These are phyloP conservation scores for Rhadinocentrus ornatus DNA, from an alignment of 2,797 vertebrate species.

Conservation along the genomic window DNA sequence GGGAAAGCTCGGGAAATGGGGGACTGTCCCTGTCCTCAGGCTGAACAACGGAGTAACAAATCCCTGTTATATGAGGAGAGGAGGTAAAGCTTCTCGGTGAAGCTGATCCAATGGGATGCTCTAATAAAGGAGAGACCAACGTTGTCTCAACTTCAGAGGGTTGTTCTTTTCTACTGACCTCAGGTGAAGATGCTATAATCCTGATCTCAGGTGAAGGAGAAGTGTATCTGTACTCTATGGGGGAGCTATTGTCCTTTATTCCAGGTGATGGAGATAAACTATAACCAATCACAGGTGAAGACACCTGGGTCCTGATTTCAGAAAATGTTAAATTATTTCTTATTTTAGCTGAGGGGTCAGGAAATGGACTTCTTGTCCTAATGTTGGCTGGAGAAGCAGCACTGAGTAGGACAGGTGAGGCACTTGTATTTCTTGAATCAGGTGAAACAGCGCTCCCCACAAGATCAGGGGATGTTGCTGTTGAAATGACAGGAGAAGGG, in stretches of 20 bases:
- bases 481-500: constrained; percentile 65
- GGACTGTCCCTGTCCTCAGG: constrained; percentile 54
- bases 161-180: constrained; percentile 41
- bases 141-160: constrained; percentile 35
- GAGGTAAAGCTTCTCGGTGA: constrained; percentile 56
- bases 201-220: constrained; percentile 75
- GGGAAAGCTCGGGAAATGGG: constrained; percentile 61
- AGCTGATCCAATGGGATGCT: constrained; percentile 27
- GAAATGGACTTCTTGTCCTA: constrained; percentile 58
- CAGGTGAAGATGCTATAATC: constrained; percentile 70
- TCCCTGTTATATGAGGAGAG: constrained; percentile 72
- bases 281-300: constrained; percentile 53
- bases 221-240: constrained; percentile 50
- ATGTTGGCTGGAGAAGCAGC: constrained; percentile 22
- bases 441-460: constrained; percentile 33
- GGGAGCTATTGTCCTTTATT: constrained; percentile 41
- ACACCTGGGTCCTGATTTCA: constrained; percentile 38
- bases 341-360: constrained; percentile 38
- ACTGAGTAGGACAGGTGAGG: constrained; percentile 46
- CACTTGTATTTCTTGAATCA: constrained; percentile 36
- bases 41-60: constrained; percentile 71
- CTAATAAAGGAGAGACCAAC: constrained; percentile 38
- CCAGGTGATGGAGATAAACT: constrained; percentile 72
- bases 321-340: constrained; percentile 27
- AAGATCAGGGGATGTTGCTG: constrained; percentile 49